Evolutionary conservation across 2,113 vertebrate genomes (phyloP).

Genomic region (Chaetodon trifascialis): DNA sequence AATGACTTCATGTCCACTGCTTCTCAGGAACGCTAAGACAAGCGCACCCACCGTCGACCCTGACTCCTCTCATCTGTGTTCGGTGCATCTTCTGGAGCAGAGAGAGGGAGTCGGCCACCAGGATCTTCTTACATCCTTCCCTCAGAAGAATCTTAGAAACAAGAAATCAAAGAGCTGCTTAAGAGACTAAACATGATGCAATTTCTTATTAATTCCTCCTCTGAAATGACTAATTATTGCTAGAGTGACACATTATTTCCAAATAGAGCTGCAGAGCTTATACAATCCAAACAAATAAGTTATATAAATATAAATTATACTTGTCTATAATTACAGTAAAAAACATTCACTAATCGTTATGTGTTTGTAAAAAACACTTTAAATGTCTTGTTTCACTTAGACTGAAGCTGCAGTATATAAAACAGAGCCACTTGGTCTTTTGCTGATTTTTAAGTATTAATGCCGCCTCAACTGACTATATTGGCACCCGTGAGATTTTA

Average conservation of each 20-base stretch:
- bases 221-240: neutral
- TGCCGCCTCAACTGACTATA: neutral
- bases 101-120: constrained; percentile 95
- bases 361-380: neutral
- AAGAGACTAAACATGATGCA: neutral
- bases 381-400: neutral
- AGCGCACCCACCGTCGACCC: constrained; percentile 89
- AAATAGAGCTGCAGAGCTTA: neutral
- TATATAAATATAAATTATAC: no score
- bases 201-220: neutral
- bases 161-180: constrained; percentile 6
- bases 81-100: constrained; percentile 97
- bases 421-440: neutral
- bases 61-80: constrained; percentile 93
- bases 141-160: constrained; percentile 91
- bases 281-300: neutral
- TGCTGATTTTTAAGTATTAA: no score
- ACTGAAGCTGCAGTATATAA: neutral
- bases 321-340: no score
- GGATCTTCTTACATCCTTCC: constrained; percentile 98
- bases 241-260: neutral
- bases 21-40: neutral
- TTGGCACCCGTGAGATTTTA: neutral
- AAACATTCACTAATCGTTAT: no score
- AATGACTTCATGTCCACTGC: neutral